phyloP scores from a whole-genome alignment of 1,140 invertebrate genomes.

The Monochamus saltuarius region DNA sequence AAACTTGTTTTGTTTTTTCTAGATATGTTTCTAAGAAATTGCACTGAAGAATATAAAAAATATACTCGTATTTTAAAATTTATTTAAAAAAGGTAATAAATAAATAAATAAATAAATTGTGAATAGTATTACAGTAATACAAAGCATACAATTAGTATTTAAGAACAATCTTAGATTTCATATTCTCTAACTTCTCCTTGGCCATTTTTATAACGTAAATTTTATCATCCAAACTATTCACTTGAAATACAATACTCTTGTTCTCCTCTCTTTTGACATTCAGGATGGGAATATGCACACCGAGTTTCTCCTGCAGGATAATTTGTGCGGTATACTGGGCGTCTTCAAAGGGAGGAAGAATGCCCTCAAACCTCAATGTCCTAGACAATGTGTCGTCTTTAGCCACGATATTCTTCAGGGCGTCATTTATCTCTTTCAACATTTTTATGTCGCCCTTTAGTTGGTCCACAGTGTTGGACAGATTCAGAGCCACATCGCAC shows the following conservation, averaged over 20 bases:
- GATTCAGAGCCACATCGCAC: constrained; percentile 15
- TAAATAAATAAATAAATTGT: no score
- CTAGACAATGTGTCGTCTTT: constrained; percentile 10
- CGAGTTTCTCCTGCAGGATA: constrained; percentile 25
- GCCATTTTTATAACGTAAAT: constrained; percentile 25
- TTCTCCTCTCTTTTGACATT: constrained; percentile 26
- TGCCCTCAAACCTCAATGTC: constrained; percentile 17
- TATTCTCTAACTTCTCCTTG: constrained; percentile 23
- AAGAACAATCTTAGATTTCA: constrained; percentile 14
- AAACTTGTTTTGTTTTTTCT: no score
- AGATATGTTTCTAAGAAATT: no score
- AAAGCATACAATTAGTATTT: no score
- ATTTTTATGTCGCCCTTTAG: constrained; percentile 8
- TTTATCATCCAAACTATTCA: constrained; percentile 31
- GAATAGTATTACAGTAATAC: no score
- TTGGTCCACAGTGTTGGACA: neutral
- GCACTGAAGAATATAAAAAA: no score
- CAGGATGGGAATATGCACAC: constrained; percentile 14
- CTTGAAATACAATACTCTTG: constrained; percentile 29
- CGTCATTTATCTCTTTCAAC: constrained; percentile 9
- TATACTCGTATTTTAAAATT: no score
- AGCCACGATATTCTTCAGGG: constrained; percentile 11
- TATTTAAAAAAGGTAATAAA: no score
- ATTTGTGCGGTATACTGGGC: constrained; percentile 11
- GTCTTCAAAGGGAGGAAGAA: constrained; percentile 6